phyloP scores from a whole-genome alignment of 2,888 invertebrate genomes.

The Ennomos quercinarius region DNA sequence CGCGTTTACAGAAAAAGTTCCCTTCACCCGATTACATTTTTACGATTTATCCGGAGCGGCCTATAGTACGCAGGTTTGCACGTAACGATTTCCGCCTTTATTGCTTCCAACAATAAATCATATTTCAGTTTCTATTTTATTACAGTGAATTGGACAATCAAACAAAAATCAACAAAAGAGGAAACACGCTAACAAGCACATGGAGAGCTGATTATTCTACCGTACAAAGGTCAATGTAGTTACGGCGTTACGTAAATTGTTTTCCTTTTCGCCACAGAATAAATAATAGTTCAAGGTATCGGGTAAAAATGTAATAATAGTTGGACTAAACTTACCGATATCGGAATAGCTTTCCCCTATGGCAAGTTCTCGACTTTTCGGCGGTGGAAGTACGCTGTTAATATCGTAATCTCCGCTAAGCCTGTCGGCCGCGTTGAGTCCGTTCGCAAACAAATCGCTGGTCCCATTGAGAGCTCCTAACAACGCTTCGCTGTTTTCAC shows the following conservation, averaged over 20 bases:
- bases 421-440: conserved; percentile 67
- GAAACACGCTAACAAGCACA: conserved; percentile 9
- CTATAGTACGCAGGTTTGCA: conserved; percentile 34
- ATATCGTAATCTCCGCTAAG: conserved; percentile 82
- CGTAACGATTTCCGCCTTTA: conserved; percentile 26
- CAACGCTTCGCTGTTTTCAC: conserved; percentile 72
- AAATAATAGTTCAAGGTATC: not conserved
- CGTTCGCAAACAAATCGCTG: conserved; percentile 77
- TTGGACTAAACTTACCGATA: conserved; percentile 77
- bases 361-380: conserved; percentile 79
- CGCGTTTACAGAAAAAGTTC: conserved; percentile 29
- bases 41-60: conserved; percentile 25
- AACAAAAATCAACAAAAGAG: conserved; percentile 11
- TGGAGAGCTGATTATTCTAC: conserved; percentile 9
- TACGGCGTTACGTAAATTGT: conserved; percentile 5
- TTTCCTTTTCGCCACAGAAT: not conserved
- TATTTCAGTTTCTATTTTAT: conserved; percentile 29
- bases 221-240: conserved; percentile 5
- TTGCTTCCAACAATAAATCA: conserved; percentile 17
- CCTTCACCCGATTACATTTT: conserved; percentile 32
- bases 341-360: conserved; percentile 84
- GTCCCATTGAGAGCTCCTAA: conserved; percentile 72
- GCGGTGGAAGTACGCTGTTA: conserved; percentile 78
- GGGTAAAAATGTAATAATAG: too few species aligned
- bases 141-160: conserved; percentile 15